Base-by-base conservation (phyloP, 1,140 invertebrate genomes). In the Harpegnathos saltator region DNA sequence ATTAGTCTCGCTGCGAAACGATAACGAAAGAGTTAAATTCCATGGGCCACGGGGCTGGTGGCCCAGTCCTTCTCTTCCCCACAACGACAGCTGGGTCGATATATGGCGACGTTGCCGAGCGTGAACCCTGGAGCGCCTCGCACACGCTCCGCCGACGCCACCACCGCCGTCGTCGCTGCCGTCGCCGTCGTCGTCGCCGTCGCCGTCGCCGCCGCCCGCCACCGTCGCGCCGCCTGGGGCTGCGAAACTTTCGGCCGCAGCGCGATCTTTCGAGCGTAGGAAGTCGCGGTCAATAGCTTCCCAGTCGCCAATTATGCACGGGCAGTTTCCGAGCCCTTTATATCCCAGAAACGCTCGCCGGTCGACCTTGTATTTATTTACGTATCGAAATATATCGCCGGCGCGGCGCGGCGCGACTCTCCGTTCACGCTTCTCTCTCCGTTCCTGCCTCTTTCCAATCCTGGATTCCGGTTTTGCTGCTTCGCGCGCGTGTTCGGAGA, bases 291-390 rank as follows among this genome's bases (percentile, higher is more conserved):
- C 88, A 84, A 87, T 90, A 83, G 15, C 82, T 90, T n/a, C 19
- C 5, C 83, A 19, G 52, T 11, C 33, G 38, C 56, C 85, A 87
- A 89, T 89, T 88, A 89, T 84, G 85, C 84, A 68, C 81, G 29
- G 50, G 75, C 68, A 82, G 82, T 74, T 88, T 86, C 84, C 78
- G 81, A 87, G 83, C 87, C 86, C 90, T 91, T 91, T 90, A 86
- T 89, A 90, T 85, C 77, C 78, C 84, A 89, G 87, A 89, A 92
- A 91, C 83, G 86, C 86, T 91, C 84, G 86, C 81, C 84, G 72
- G 68, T 85, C 88, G 89, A 91, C 91, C 92, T 93, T 92, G 91
- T 88, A 91, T 93, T 92, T 93, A 91, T 93, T 92, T 92, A 90
- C 92, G 88, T 91, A 91, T 91, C 88, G 84, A 91, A 92, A 92